Percentiles rank a stretch among this genome's conserved stretches.
Evolutionary conservation across 2,113 vertebrate species (phyloP).

Genomic region (Anseranas semipalmata): DNA sequence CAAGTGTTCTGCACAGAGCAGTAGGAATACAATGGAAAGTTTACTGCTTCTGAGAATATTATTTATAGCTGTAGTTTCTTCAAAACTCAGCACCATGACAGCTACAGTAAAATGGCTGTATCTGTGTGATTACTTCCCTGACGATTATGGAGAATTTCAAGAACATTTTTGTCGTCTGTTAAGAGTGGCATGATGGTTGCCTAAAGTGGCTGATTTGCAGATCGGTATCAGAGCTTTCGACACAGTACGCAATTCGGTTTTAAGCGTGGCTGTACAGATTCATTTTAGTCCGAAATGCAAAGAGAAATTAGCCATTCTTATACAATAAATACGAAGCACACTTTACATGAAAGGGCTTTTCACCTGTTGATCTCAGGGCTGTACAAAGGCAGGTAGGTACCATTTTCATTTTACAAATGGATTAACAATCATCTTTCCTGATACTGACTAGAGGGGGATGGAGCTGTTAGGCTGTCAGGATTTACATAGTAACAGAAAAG

Average conservation of each 20-base stretch:
- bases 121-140: background rate
- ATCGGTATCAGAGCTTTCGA: background rate
- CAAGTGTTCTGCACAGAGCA: background rate
- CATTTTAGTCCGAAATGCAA: background rate
- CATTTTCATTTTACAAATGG: background rate
- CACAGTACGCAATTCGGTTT: background rate
- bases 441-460: background rate
- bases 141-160: accelerated
- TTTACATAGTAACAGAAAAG: background rate
- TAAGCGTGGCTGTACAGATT: background rate
- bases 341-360: background rate
- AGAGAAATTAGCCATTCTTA: background rate
- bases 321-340: background rate
- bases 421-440: background rate
- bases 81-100: background rate
- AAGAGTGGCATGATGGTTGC: accelerated
- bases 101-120: background rate
- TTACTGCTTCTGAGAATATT: background rate
- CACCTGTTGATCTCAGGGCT: background rate
- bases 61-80: background rate
- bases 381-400: background rate
- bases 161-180: background rate
- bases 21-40: background rate
- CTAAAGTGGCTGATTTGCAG: background rate
- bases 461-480: background rate